These are phyloP conservation scores for Heliocidaris tuberculata DNA, from an alignment of 35 echinoderm and acorn worm species.

Conservation along the genomic window DNA sequence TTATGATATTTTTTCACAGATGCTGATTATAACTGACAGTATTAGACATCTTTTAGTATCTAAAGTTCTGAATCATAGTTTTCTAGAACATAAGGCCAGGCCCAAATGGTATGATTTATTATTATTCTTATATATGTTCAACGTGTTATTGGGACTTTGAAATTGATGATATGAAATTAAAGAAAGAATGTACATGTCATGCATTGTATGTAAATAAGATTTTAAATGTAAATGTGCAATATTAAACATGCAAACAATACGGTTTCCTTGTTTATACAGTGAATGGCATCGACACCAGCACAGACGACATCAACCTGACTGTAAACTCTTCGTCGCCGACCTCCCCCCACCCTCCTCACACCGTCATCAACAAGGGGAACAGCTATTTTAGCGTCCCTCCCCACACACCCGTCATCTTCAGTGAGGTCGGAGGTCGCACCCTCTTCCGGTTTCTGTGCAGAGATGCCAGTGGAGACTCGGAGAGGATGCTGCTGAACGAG, in stretches of 20 bases:
- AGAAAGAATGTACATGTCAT: neutral
- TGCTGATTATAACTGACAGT: no score
- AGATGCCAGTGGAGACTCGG: conserved; percentile 92
- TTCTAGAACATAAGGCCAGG: no score
- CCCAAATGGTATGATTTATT: no score
- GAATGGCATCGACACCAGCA: conserved; percentile 88
- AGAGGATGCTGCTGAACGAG: conserved; percentile 84
- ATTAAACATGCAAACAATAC: neutral
- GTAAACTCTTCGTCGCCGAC: conserved; percentile 46
- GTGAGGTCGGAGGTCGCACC: conserved; percentile 90
- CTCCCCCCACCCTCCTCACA: conserved; percentile 51
- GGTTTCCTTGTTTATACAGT: conserved; percentile 23
- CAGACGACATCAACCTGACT: conserved; percentile 77
- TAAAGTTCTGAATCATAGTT: no score
- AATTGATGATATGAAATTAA: neutral
- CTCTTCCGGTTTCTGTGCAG: conserved; percentile 93
- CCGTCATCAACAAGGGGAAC: conserved; percentile 78
- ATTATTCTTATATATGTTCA: no score
- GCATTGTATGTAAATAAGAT: no score
- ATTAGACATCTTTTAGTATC: no score
- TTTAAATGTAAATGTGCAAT: no score
- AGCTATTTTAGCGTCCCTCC: conserved; percentile 90
- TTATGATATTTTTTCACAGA: no score
- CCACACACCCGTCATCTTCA: conserved; percentile 97
- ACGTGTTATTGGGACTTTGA: neutral